Base-by-base conservation (phyloP, 2,113 vertebrate genomes). In the Heterotis niloticus region DNA sequence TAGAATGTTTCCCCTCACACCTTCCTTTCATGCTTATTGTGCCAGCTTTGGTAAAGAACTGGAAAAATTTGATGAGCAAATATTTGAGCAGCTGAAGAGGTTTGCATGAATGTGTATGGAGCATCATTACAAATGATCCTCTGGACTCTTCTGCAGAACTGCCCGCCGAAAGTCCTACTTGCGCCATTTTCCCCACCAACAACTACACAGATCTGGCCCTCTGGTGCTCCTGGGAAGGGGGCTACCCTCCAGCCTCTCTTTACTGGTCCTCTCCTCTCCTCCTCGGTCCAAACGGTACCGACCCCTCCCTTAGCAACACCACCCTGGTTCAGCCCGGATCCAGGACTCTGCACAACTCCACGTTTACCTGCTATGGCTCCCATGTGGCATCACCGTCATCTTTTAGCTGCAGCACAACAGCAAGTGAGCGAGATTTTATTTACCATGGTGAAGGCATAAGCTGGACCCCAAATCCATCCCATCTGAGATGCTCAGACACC, bases 151-250 rank as follows among this genome's bases (percentile, higher is more conserved):
- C 84, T 82, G 80, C 91, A 98, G 96, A 96, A 92, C 85, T 93
- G 0, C 95, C 95, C 0, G 88, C 90, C 0, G 94, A 91, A 28
- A 90, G 83, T 65, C 96, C 94, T 28, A 91, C 89, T 80, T 97
- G 96, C 77, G 88, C 88, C 0, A 87, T 92, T 20, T 79, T 89
- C 78, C 90, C 95, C 7, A 87, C 87, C 18, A 28, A 85, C 62
- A 93, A 94, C 82, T 88, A 92, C 87, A 87, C 65, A 77, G 90
- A 92, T 10, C 71, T 74, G 24, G 85, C 88, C 34, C 85, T 97
- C 78, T 82, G 84, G 80, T 98, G 96, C 82, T 86, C 86, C 65
- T 98, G 96, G 96, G 76, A 80, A 0, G 95, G 95, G 16, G 95
- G 96, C 0, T 88, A 94, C 62, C 96, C 95, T 1, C 64, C 85